Conservation (phyloP, 2,113 vertebrate genomes). For the Tichodroma muraria region DNA sequence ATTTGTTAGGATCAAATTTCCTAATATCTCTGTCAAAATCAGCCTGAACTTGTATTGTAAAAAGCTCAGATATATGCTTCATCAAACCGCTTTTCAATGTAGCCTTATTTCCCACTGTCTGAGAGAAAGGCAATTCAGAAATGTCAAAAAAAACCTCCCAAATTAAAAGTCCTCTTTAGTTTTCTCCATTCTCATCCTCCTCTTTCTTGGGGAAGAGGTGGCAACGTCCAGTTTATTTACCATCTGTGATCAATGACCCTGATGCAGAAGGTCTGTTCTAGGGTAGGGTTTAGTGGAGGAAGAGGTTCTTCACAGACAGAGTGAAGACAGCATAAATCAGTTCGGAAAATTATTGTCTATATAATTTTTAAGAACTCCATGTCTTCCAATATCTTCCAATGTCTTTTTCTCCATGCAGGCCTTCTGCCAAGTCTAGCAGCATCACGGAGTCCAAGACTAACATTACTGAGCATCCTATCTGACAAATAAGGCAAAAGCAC, state of each 20-base stretch:
- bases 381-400: too few relatives aligned
- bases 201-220: not conserved
- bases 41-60: conserved; percentile 9
- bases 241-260: not conserved
- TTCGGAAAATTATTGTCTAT: not conserved
- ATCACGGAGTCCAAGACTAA: not conserved
- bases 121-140: not conserved
- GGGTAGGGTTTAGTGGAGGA: not conserved
- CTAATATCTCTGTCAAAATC: conserved; percentile 9
- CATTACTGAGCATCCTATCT: not conserved
- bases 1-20: conserved; percentile 9
- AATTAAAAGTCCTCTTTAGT: not conserved
- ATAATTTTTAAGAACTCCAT: not conserved
- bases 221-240: not conserved
- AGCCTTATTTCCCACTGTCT: not conserved
- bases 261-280: not conserved
- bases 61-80: not conserved
- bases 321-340: not conserved
- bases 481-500: not conserved
- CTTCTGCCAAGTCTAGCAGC: not conserved
- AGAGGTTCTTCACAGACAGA: not conserved
- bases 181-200: not conserved
- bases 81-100: not conserved
- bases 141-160: not conserved
- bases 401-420: not conserved